Base-by-base conservation (phyloP, 2,888 invertebrate genomes). In the Scotopteryx bipunctaria region DNA sequence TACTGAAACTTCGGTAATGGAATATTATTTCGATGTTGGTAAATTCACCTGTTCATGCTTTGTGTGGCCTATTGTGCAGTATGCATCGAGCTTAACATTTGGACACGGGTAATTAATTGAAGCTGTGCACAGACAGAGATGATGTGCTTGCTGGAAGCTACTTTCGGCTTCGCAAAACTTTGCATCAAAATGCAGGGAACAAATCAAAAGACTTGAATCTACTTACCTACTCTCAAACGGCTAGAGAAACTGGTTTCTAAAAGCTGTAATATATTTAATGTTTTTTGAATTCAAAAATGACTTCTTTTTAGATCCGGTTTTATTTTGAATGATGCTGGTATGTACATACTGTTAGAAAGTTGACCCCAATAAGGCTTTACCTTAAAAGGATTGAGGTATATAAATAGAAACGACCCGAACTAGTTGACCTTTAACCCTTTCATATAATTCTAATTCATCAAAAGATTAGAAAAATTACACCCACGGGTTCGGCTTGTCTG, bases 31-130 rank as follows among this genome's bases (percentile, higher is more conserved):
- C 43, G 46, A 38, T 53, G 53, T 44, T 17, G 33, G 9, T 47
- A 29, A 42, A 46, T 42, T 46, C 41, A 47, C 53, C 47, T 49
- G 36, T 31, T 44, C 21, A 14, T 45, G 56, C 17, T 50, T 43
- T 46, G 41, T 49, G 46, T 32, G 37, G 48, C 29, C 67, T 56
- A 68, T 67, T 69, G 65, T 69, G 64, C 59, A 51, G 51, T 55
- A 61, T 43, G 37, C 53, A 47, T 52, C 19, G 47, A 37, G 71
- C 78, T 77, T 78, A 75, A 66, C 72, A 73, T 77, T 75, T 65
- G 71, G 71, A 81, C 81, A 74, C 63, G 73, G 69, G 71, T 77
- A 76, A 82, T 83, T 83, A 82, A 82, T 82, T 71, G 70, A 69
- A 48, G 35, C 41, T 31, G 37, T 69, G 65, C 67, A 61, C 64